These are phyloP conservation scores for Cryptoblepharus egeriae DNA, from an alignment of 2,797 vertebrate species.

Conservation along the genomic window DNA sequence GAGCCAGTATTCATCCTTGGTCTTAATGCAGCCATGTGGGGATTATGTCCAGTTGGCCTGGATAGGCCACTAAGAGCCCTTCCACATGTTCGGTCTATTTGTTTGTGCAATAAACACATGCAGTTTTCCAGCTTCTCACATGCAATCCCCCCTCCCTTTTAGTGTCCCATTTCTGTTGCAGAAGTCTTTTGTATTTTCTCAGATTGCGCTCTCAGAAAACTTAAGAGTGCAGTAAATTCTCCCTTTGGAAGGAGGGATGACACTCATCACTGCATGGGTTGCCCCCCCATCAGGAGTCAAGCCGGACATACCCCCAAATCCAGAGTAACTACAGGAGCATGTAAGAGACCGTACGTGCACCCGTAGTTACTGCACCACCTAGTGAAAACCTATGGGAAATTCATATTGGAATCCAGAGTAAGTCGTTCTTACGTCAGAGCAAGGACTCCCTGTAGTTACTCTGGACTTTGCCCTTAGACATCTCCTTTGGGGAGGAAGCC, in stretches of 20 bases:
- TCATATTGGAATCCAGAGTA: no score
- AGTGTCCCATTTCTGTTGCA: neutral
- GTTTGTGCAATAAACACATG: neutral
- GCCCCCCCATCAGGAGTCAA: no score
- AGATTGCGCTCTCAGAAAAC: neutral
- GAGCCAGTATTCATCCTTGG: constrained; percentile 5
- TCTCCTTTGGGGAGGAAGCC: no score
- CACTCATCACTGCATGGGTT: neutral
- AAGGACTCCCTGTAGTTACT: no score
- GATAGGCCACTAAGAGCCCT: constrained; percentile 8
- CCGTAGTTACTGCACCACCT: no score
- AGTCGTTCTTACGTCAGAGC: no score
- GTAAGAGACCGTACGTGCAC: no score
- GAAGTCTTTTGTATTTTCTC: neutral
- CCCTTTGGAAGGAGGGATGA: neutral
- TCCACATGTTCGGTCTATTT: neutral
- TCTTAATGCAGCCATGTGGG: neutral
- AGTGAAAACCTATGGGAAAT: no score
- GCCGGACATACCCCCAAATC: no score
- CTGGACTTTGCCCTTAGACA: no score
- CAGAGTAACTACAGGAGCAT: no score
- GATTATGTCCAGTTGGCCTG: constrained; percentile 4
- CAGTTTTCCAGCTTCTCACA: neutral
- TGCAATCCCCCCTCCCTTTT: neutral
- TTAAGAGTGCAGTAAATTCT: neutral